Base-by-base conservation (phyloP, 37 sponge, comb jelly and placozoan species). In the Axinella damicornis region DNA sequence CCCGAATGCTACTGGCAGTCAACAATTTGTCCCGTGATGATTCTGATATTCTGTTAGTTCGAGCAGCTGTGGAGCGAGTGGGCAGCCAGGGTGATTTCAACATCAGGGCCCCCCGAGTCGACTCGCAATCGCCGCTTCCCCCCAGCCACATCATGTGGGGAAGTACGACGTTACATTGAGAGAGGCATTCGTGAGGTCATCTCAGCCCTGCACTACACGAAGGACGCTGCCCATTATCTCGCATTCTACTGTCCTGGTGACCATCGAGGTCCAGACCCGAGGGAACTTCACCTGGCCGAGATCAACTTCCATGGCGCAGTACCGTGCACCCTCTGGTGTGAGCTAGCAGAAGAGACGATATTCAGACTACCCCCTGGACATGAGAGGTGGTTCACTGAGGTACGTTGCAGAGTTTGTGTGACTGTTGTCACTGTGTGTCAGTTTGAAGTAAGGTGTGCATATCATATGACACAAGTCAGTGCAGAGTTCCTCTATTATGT, bases 61-160 rank as follows among this genome's bases (percentile, higher is more conserved):
- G 69, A 19, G 34, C n/a, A 19, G 69, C 69, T 31, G 69, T 67
- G 31, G 69, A 67, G 33, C 69, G 34, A 31, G 35, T 67, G 19
- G 69, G 69, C 6, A 46, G 31, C 6, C 69, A 6, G 30, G 34
- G 19, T 67, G 6, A 9, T 30, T 67, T 67, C 69, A 67, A 67
- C 5, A 6, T 67, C 31, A 67, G 5, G 2, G n/a, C 19, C 28
- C 31, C 20, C 69, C 28, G 5, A 19, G 69, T 31, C 35, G 19
- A 32, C 5, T 67, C 31, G 4, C 31, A 25, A 32, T 67, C 31
- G 34, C 35, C 34, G 2, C 19, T 19, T 67, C 30, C 69, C 69
- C 35, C 69, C 30, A 5, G 69, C 19, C 19, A 18, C 34, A 30
- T 12, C 28, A 19, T 67, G 69, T 32, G n/a, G 69, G 9, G 69